phyloP scores from a whole-genome alignment of 2,113 vertebrate species.

The Corvus moneduloides region DNA sequence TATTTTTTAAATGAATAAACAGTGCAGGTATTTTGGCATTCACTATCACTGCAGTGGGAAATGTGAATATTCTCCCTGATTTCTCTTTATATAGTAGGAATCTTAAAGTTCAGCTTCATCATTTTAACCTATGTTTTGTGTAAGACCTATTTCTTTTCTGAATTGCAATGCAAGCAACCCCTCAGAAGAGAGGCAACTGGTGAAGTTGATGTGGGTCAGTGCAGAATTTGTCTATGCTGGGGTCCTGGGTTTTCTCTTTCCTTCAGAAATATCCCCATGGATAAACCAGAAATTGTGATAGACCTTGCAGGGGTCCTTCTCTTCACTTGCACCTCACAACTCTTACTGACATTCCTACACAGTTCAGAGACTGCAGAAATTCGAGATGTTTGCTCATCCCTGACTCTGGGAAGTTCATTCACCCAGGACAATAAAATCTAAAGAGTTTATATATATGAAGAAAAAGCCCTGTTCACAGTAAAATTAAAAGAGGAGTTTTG shows the following conservation, averaged over 20 bases:
- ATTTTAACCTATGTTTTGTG: not conserved
- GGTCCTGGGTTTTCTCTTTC: not conserved
- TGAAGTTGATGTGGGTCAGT: not conserved
- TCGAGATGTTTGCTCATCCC: not conserved
- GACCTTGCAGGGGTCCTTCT: not conserved
- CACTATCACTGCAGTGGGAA: not conserved
- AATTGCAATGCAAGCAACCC: accelerated
- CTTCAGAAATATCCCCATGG: not conserved
- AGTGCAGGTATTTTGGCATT: not conserved
- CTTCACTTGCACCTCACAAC: not conserved
- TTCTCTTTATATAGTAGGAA: not conserved
- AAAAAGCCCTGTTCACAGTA: not conserved
- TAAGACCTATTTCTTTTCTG: not conserved
- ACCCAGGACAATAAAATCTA: not conserved
- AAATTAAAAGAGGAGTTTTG: not conserved
- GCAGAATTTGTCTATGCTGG: not conserved
- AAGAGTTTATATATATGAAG: not conserved
- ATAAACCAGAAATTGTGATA: not conserved
- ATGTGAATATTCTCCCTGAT: not conserved
- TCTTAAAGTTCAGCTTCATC: not conserved
- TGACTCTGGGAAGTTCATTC: not conserved
- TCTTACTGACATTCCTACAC: not conserved
- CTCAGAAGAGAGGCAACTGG: not conserved
- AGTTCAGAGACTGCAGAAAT: not conserved
- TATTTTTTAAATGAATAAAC: not conserved